A percentile compares a stretch with the other conserved stretches of the same genome.
phyloP scores from a whole-genome alignment of 2,113 vertebrate genomes.

The Lagopus leucura region DNA sequence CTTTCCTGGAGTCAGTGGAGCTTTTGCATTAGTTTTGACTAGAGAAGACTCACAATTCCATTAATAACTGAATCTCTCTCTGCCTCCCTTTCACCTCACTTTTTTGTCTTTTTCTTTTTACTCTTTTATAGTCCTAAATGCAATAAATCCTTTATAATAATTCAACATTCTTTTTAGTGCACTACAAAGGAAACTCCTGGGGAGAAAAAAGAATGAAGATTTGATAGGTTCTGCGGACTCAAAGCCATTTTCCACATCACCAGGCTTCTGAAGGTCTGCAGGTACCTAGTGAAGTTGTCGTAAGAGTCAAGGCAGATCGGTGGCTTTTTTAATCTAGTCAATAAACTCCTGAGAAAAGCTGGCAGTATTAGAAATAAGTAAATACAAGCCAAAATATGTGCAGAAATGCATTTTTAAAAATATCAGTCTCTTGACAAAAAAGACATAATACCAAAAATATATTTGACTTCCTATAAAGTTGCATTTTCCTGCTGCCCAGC shows the following conservation, averaged over 20 bases:
- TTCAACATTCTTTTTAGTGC: background rate
- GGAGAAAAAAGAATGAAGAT: background rate
- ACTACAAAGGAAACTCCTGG: background rate
- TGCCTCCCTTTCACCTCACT: background rate
- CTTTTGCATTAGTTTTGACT: background rate
- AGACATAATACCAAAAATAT: background rate
- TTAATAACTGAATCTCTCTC: background rate
- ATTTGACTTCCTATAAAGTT: background rate
- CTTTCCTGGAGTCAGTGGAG: background rate
- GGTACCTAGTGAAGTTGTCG: background rate
- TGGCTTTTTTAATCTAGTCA: background rate
- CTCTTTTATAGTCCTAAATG: background rate
- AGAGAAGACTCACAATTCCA: background rate
- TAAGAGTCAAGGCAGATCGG: background rate
- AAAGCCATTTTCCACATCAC: background rate
- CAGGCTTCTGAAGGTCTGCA: background rate
- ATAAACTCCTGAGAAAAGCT: slow-evolving; percentile 2
- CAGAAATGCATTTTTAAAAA: background rate
- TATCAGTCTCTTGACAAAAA: background rate
- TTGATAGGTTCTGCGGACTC: background rate
- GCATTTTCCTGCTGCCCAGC: background rate
- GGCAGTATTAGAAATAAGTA: background rate
- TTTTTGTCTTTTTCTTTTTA: background rate
- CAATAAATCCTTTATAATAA: background rate
- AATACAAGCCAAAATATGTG: background rate